Base-by-base conservation (phyloP, 2,113 vertebrate species). In the Erythrocercus mccallii region DNA sequence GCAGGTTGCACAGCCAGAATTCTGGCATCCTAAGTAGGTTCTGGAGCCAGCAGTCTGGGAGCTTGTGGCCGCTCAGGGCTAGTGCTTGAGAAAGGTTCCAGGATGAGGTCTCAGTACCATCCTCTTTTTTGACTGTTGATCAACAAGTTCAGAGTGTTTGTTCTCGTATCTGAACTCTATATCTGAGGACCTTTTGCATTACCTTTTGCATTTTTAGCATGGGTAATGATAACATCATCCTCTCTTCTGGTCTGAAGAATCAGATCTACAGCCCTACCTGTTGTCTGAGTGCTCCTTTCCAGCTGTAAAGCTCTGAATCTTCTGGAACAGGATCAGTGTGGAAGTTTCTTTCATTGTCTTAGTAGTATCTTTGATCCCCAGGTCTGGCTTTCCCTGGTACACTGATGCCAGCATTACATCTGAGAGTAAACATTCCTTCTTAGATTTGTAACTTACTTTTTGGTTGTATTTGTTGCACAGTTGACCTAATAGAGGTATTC, bases 41-140 rank as follows among this genome's bases (percentile, higher is more conserved):
- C 90, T 95, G 94, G 92, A 95, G 92, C 96, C 95, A 97, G 92
- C 80, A 93, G 72, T 64, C 85, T 81, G 77, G 87, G 90, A 95
- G 56, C 71, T 62, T 44, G 44, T 83, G 60, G 60, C 68, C 12
- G 25, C 35, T 90, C 47, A 81, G 81, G 81, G 60, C 80, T 68
- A 60, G 53, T 0, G 1, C 44, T 57, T 19, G 6, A 85, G 79
- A 93, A 77, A 42, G 20, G 40, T 62, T 95, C 74, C 94, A 90
- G 64, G 64, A 74, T 37, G n/a, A 93, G 48, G 51, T 83, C 68
- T 81, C 60, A 22, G 42, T 42, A 37, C 31, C 15, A 74, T 90
- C 19, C n/a, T 76, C 1, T 57, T 91, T 90, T 91, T 70, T 53
- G 37, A 33, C 7, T 71, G 37, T 56, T 51, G 60, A 70, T 85